Base-by-base conservation (phyloP, 1,140 invertebrate species). In the Heliconius hewitsoni region DNA sequence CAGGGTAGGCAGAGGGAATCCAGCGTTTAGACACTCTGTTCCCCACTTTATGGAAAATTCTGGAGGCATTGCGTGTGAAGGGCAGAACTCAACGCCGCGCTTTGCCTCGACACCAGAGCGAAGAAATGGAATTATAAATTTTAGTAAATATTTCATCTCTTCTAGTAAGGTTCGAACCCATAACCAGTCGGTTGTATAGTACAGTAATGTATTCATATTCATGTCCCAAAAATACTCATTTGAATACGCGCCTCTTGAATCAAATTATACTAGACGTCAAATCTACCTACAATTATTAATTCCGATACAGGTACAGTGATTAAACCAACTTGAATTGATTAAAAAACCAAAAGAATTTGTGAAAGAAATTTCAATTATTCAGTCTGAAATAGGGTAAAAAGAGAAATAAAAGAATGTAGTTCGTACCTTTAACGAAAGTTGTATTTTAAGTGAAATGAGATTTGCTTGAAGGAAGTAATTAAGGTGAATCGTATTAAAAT, bases 341-440 rank as follows among this genome's bases (percentile, higher is more conserved):
- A 52, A 66, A 66, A 30, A 66, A 16, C 23, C 60, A 66, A 66
- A 66, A 30, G 60, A 66, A 66, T 30, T 66, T 66, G 27, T 66
- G 60, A 66, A 66, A 66, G 60, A 66, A 66, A 66, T 66, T 66
- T 66, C 23, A 66, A 66, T 66, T 66, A 66, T 66, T 30, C 60
- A 30, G 27, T 30, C 23, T 66, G 60, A 66, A 30, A 66, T 66
- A 66, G 60, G 27, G 60, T 3, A 30, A 66, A 27, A 66, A 55
- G 1, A 8, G 60, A 66, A 66, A 30, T n/a, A 30, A 66, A 66
- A 30, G 60, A 66, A 30, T 66, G 27, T 66, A 66, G 23, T 18
- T 23, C 60, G 60, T 66, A 66, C 60, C 60, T 66, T 66, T 66
- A 66, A 66, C 27, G 60, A 23, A 66, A 66, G 60, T 13, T 27